Base-by-base conservation (phyloP, 2,888 invertebrate genomes). In the Hirtodrosophila alboralis region DNA sequence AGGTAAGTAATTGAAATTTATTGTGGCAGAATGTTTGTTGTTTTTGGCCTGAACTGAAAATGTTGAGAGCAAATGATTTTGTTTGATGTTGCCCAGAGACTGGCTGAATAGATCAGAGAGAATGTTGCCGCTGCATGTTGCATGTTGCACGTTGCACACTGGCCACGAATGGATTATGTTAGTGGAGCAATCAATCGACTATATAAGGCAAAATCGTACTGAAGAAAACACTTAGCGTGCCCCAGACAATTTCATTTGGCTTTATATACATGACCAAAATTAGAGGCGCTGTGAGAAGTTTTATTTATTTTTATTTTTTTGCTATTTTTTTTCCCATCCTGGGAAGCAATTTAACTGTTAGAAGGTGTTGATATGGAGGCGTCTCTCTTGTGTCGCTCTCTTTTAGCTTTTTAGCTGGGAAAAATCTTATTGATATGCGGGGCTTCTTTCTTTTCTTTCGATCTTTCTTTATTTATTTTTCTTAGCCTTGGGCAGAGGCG, bases 131-230 rank as follows among this genome's bases (percentile, higher is more conserved):
- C 71, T 41, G 52, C 49, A 67, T 59, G 67, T 65, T 64, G 72
- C 67, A 58, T 33, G 54, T 27, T 62, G 62, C 65, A 61, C 59
- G 54, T 67, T 69, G 45, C 53, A 23, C 6, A 7, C 1, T 56
- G 23, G 6, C 57, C 67, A 71, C 26, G 59, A 71, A 71, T 61
- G 70, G 67, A 72, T 72, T 75, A 73, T 77, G 75, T 73, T 81
- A 78, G 84, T 87, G 73, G 87, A 86, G 84, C 87, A 87, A 87
- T 87, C 87, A 87, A 84, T 84, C 87, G 83, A 40, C 83, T 81
- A 85, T 84, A 87, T 86, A 84, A 70, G 87, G 87, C 69, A 57
- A 47, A n/a, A 16, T 49, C 45, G 47, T 64, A 78, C 83, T 83
- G 78, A 76, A 70, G 83, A 78, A 78, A 78, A 79, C 78, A 78